Base-by-base conservation (phyloP, 2,113 vertebrate genomes). In the Potamarius usumacintae region DNA sequence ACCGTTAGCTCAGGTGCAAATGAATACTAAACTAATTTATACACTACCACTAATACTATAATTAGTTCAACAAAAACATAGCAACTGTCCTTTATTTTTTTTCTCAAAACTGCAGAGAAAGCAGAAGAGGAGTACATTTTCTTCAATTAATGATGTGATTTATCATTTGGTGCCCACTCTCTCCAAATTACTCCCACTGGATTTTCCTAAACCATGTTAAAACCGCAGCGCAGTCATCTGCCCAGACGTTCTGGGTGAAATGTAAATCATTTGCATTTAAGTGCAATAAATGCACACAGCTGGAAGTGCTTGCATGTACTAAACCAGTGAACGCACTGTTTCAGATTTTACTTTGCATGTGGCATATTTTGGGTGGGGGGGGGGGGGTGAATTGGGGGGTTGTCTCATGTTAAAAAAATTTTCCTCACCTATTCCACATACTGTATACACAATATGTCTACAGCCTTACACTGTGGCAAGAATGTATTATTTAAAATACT, bases 211-310 rank as follows among this genome's bases (percentile, higher is more conserved):
- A 89, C 79, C 50, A 76, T 67, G 88, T 55, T 60, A 85, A 90
- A 91, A 89, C 90, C 76, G 30, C 83, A 87, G 69, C 22, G 22
- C 63, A 42, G 60, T 84, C 84, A 71, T 87, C 87, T 88, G 87
- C 84, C 83, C 88, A 86, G 88, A 88, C 89, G 72, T 88, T 74
- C 80, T 67, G 89, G 87, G 87, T 89, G 83, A 89, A 84, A 81
- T 90, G 90, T 89, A 87, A 90, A 91, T 90, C 55, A 89, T 91
- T 91, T 91, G 86, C 90, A 91, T 92, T 91, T 91, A 91, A 89
- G 89, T 88, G 85, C 84, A 91, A 89, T 86, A 90, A 88, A 90
- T 88, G 86, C 88, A 74, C 67, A 86, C 88, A 89, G 90, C 86
- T 89, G 90, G 90, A 86, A 87, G 83, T 60, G 76, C 62, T 90